These are phyloP conservation scores for Drosophila tropicalis DNA, from an alignment of 1,140 invertebrate species.

Conservation along the genomic window DNA sequence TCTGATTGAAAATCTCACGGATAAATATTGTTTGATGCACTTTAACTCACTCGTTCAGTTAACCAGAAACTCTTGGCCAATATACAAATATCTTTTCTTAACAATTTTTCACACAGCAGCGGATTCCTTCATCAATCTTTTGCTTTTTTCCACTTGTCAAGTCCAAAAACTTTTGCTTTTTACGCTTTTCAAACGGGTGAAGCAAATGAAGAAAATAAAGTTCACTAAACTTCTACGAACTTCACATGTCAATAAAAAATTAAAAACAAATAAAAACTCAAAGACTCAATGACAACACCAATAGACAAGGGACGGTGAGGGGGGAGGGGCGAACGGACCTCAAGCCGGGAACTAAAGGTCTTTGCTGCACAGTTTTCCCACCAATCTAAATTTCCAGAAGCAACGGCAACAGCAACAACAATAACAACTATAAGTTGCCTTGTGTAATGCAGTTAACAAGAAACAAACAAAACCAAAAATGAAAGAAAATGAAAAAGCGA, in stretches of 20 bases:
- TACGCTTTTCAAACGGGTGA: slow-evolving; percentile 41
- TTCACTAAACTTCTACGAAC: slow-evolving; percentile 78
- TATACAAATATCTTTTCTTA: not conserved
- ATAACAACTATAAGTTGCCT: slow-evolving; percentile 29
- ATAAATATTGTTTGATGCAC: too few relatives aligned
- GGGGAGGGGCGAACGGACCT: not conserved
- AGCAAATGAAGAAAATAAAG: slow-evolving; percentile 56
- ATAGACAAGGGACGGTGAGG: not conserved
- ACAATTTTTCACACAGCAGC: slow-evolving; percentile 1
- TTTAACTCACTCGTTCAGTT: not conserved
- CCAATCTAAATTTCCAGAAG: slow-evolving; percentile 74
- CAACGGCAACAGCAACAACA: slow-evolving; percentile 25
- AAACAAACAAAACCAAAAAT: slow-evolving; percentile 64
- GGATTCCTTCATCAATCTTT: slow-evolving; percentile 10
- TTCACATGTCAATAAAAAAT: slow-evolving; percentile 81
- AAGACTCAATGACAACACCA: slow-evolving; percentile 66
- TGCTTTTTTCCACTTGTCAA: slow-evolving; percentile 24
- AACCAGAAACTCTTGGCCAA: slow-evolving; percentile 9
- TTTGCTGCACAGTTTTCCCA: slow-evolving; percentile 58
- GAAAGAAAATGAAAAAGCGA: slow-evolving; percentile 19
- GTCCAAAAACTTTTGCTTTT: slow-evolving; percentile 69
- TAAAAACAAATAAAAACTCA: slow-evolving; percentile 80
- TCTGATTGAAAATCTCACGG: too few relatives aligned
- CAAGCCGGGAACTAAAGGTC: slow-evolving; percentile 3
- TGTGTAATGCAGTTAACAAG: slow-evolving; percentile 80